Evolutionary conservation across 2,113 vertebrate genomes (phyloP).

Genomic region (Malurus alboscapulatus): DNA sequence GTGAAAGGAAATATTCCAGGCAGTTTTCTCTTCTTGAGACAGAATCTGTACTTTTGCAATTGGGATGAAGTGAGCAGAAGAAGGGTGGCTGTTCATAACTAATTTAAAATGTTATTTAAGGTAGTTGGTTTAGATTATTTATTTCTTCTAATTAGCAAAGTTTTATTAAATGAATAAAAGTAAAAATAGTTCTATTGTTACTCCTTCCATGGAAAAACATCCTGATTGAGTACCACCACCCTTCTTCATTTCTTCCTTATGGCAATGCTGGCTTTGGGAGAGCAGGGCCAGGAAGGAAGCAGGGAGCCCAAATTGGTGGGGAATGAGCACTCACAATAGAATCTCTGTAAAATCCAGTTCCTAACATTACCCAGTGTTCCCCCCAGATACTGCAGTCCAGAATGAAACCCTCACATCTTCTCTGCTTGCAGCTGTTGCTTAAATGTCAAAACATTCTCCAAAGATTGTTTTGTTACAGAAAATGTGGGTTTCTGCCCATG

Average conservation of each 20-base stretch:
- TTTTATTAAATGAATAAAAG: background rate
- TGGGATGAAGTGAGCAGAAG: background rate
- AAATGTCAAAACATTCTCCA: background rate
- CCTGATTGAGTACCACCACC: background rate
- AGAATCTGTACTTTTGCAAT: background rate
- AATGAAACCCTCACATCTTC: background rate
- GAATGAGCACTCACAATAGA: background rate
- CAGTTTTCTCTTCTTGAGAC: background rate
- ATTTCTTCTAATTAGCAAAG: background rate
- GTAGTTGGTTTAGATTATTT: background rate
- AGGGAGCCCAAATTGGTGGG: background rate
- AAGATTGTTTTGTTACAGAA: background rate
- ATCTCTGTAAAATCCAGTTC: background rate
- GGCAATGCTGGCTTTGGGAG: background rate
- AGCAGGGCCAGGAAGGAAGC: background rate
- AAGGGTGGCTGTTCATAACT: background rate
- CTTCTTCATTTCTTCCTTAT: background rate
- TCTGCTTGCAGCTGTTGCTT: background rate
- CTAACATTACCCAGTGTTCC: background rate
- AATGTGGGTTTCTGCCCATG: background rate
- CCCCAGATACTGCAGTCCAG: background rate
- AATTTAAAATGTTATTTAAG: background rate
- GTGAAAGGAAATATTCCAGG: background rate
- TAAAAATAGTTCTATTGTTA: background rate
- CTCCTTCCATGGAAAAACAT: background rate